Evolutionary conservation across 2,113 vertebrate species (phyloP), one percentile per base, ranked within the genome.

Genomic region (Chaenogobius annularis): DNA sequence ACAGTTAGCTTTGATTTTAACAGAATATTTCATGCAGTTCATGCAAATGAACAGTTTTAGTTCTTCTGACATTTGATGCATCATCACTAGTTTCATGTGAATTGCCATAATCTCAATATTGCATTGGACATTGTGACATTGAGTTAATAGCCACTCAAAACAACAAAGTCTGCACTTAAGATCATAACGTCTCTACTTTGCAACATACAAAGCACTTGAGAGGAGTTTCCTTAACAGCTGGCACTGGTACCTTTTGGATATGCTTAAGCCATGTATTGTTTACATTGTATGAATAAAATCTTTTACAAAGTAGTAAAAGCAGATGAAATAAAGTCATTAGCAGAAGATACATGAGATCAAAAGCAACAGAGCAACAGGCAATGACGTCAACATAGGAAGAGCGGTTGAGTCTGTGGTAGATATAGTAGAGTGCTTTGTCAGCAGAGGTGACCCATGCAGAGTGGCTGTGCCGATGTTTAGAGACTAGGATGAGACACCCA

Each of bases 1-100:
- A 94, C 93, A 94, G 87, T 92, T 87, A 91, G 91, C 91, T 93
- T 94, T 91, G 87, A 78, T 80, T 84, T 87, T 91, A 89, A 89
- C 87, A 89, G 55, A 87, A 90, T 85, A 95, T 92, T 88, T 95
- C 95, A 97, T 99, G 95, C 96, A 97, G 93, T 92, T 94, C 97
- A 97, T 99, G 95, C 96, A 88, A 96, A 95, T 91, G 93, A 95
- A 95, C 91, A 88, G 73, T 80, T 90, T 85, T 79, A 83, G 73
- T 83, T 89, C 70, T 79, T 78, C 85, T 87, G 80, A 89, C 88
- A 92, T 80, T 85, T 77, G 66, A 77, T 74, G 58, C 83, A 81
- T 80, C 81, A 88, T 88, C 83, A 90, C 80, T 86, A 81, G 73
- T 79, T 79, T 89, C 80, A 85, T 72, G 86, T 69, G 72, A 90